Conservation (phyloP, 2,797 vertebrate genomes). For the Antrozous pallidus region DNA sequence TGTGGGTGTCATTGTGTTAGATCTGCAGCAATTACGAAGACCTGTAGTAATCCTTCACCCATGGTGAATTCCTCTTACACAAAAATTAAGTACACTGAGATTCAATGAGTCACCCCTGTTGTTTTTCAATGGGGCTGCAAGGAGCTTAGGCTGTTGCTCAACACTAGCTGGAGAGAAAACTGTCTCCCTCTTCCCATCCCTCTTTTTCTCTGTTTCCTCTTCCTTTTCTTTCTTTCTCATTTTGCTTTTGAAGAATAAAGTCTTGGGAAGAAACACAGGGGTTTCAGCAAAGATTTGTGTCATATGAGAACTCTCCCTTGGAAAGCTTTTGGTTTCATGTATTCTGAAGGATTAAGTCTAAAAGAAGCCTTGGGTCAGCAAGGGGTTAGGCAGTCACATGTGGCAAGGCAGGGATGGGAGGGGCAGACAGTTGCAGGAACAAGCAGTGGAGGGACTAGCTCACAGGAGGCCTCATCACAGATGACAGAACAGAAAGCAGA, state of each 20-base stretch:
- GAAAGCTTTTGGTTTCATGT: not conserved
- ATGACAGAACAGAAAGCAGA: not conserved
- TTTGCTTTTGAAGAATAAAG: conserved; percentile 17
- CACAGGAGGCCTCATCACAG: not conserved
- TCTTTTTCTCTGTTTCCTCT: not conserved
- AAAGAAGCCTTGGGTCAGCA: not conserved
- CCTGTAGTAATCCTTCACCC: not conserved
- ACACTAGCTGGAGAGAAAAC: not conserved
- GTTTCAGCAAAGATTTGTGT: not conserved
- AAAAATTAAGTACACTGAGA: not conserved
- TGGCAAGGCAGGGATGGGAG: not conserved
- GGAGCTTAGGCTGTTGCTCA: not conserved
- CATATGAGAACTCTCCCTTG: not conserved
- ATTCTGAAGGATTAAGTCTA: not conserved
- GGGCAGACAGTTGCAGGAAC: not conserved
- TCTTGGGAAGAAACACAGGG: not conserved
- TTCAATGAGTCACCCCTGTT: not conserved
- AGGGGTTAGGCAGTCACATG: not conserved
- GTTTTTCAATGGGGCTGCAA: not conserved
- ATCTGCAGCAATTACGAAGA: not conserved
- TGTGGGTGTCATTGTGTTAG: not conserved
- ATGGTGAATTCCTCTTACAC: not conserved
- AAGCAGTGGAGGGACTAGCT: not conserved
- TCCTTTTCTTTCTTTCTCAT: not conserved
- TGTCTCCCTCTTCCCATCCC: not conserved